Percentiles rank a stretch among this genome's conserved stretches.
Conservation (phyloP, 2,113 vertebrate species). For the Trachemys scripta region DNA sequence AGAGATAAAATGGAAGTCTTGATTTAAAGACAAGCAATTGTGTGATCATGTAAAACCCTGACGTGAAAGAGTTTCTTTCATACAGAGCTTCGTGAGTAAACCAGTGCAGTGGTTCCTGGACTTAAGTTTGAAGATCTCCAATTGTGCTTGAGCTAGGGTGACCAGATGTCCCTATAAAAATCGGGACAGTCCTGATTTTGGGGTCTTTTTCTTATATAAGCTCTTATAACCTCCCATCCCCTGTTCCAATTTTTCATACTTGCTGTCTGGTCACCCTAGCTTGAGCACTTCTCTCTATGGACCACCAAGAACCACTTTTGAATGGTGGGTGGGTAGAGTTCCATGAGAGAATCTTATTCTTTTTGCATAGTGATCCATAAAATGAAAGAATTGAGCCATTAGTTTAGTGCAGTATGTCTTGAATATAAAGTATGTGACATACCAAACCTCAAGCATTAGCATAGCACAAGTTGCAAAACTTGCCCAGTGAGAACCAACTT, state of each 20-base stretch:
- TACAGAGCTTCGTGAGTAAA: slow-evolving; percentile 21
- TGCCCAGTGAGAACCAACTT: not conserved
- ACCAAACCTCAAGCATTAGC: not conserved
- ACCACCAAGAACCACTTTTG: not conserved
- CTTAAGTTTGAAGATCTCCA: slow-evolving; percentile 16
- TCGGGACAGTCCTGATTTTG: no score
- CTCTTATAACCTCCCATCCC: no score
- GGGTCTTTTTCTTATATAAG: no score
- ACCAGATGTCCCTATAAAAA: no score
- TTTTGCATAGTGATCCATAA: not conserved
- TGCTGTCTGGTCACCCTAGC: no score
- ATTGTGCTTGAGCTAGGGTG: not conserved
- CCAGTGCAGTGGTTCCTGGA: not conserved
- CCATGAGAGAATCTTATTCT: not conserved
- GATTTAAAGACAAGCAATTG: not conserved
- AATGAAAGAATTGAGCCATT: slow-evolving; percentile 2
- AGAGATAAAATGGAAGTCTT: not conserved
- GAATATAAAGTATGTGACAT: not conserved
- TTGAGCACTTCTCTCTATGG: not conserved
- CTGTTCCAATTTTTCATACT: no score
- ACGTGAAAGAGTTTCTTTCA: not conserved
- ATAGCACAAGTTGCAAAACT: rapidly evolving
- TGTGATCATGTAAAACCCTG: not conserved
- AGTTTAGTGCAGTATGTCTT: not conserved
- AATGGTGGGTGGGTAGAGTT: not conserved